Percentiles rank a stretch among this genome's conserved stretches.
Conservation (phyloP, 2,888 invertebrate genomes). For the Chymomyza procnemis region DNA sequence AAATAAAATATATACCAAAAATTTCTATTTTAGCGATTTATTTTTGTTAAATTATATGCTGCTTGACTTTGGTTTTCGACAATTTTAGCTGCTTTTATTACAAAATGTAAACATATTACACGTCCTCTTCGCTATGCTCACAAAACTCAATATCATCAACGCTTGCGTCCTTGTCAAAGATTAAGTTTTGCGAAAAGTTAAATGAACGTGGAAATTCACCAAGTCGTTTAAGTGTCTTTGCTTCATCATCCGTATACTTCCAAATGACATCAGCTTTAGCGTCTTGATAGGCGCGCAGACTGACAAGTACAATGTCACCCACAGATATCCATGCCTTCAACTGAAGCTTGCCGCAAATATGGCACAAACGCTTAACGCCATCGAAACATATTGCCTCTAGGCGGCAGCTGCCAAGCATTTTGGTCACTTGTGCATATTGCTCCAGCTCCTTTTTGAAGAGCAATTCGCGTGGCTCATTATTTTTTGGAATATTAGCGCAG, state of each 20-base stretch:
- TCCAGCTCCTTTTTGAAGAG: slow-evolving; percentile 99
- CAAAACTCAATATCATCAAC: slow-evolving; percentile 98
- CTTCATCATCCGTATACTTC: slow-evolving; percentile 99
- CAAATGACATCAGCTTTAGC: slow-evolving; percentile 99
- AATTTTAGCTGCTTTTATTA: too few species aligned
- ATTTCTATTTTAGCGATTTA: too few species aligned
- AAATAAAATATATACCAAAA: too few species aligned
- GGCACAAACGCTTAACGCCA: slow-evolving; percentile 98
- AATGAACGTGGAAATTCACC: slow-evolving; percentile 99
- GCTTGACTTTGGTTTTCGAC: too few species aligned
- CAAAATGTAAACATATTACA: too few species aligned
- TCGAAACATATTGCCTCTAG: slow-evolving; percentile 99
- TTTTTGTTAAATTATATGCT: too few species aligned
- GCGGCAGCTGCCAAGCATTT: slow-evolving; percentile 99
- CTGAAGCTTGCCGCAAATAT: slow-evolving; percentile 96
- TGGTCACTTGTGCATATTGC: slow-evolving; percentile 99
- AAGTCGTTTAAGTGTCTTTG: slow-evolving; percentile 98
- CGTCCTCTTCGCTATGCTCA: slow-evolving; percentile 87
- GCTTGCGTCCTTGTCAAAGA: slow-evolving; percentile 95
- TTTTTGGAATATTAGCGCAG: slow-evolving; percentile 99
- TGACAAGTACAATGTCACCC: slow-evolving; percentile 98
- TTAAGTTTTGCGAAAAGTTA: slow-evolving; percentile 97
- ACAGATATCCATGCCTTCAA: slow-evolving; percentile 99
- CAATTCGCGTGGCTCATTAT: slow-evolving; percentile 99
- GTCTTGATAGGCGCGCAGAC: slow-evolving; percentile 97